Conservation (phyloP, 2,113 vertebrate genomes). For the Indicator indicator region DNA sequence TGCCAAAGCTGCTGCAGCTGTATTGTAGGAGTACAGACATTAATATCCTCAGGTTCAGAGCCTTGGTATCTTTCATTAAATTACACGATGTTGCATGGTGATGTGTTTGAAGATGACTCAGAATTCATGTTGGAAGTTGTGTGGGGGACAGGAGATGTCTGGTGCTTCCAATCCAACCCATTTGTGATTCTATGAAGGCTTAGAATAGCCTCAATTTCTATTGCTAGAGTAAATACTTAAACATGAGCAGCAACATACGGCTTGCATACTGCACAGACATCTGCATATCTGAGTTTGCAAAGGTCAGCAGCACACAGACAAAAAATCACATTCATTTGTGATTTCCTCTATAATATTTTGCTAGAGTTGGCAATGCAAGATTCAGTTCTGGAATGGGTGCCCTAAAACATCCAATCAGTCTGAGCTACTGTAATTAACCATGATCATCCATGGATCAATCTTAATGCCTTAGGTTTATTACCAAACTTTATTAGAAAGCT, state of each 20-base stretch:
- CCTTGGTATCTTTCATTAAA: not conserved
- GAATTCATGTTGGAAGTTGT: not conserved
- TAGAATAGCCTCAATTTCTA: not conserved
- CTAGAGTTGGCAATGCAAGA: not conserved
- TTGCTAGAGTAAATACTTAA: not conserved
- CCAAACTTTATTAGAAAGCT: slow-evolving; percentile 15
- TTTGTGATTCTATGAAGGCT: not conserved
- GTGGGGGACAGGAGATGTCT: not conserved
- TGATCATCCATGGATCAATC: not conserved
- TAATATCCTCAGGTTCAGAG: not conserved
- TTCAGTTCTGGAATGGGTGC: not conserved
- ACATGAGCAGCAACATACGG: not conserved
- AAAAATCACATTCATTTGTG: not conserved
- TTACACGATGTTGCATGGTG: not conserved
- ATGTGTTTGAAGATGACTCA: not conserved
- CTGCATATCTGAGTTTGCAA: not conserved
- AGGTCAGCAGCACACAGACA: not conserved
- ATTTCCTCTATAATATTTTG: not conserved
- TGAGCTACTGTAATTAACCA: not conserved
- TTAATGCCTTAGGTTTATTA: not conserved
- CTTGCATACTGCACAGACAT: not conserved
- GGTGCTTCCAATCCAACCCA: not conserved
- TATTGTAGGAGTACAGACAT: not conserved
- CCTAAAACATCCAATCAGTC: not conserved
- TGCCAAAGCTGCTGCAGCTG: not conserved